Conservation (phyloP, 1,140 invertebrate genomes). For the Gryon sp. region DNA sequence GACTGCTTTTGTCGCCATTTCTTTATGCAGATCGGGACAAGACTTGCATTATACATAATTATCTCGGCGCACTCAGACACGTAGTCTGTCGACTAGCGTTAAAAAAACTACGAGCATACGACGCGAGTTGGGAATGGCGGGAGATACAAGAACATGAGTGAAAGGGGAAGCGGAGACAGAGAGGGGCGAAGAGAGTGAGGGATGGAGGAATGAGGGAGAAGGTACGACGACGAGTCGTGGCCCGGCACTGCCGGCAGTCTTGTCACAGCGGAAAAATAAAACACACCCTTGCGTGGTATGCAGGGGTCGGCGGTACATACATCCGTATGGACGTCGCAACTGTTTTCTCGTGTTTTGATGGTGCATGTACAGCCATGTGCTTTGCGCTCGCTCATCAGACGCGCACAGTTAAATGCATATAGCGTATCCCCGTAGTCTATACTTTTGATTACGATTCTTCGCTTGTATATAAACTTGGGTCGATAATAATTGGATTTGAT, state of each 20-base stretch:
- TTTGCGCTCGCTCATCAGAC: conserved; percentile 39
- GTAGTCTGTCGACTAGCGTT: conserved; percentile 46
- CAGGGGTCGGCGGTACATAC: conserved; percentile 30
- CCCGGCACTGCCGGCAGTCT: conserved; percentile 44
- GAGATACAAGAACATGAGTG: not conserved
- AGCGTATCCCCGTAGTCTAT: conserved; percentile 20
- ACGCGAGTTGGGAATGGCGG: conserved; percentile 5
- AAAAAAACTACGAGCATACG: conserved; percentile 45
- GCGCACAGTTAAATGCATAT: conserved; percentile 55
- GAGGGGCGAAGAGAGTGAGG: too few relatives aligned
- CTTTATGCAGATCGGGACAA: conserved; percentile 61
- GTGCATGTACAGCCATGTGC: conserved; percentile 19
- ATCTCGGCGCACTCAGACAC: conserved; percentile 57
- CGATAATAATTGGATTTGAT: conserved; percentile 46
- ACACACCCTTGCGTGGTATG: conserved; percentile 46
- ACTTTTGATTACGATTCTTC: conserved; percentile 47
- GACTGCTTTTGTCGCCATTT: conserved; percentile 48
- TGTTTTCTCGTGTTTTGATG: conserved; percentile 37
- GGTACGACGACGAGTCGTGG: too few relatives aligned
- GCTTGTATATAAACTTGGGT: conserved; percentile 16
- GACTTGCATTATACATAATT: conserved; percentile 62
- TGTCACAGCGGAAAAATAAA: conserved; percentile 58
- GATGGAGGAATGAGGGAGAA: too few relatives aligned
- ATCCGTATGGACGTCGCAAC: conserved; percentile 30
- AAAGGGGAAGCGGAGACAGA: not conserved